Conservation (phyloP, 2,113 vertebrate species). For the Balaeniceps rex region DNA sequence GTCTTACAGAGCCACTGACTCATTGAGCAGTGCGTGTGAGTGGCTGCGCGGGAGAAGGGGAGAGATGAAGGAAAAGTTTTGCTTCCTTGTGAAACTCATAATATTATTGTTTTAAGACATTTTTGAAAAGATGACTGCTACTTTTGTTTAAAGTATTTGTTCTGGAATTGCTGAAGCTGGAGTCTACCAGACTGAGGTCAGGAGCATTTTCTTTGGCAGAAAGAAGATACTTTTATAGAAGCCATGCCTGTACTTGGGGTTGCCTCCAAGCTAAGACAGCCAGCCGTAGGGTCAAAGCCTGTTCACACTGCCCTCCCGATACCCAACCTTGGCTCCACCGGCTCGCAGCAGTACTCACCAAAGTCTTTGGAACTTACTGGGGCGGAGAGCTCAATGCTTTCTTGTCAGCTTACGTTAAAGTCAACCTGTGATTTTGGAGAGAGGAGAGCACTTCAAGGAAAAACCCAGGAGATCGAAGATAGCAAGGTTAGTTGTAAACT, state of each 20-base stretch:
- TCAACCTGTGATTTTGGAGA: constrained; percentile 80
- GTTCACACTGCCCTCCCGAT: constrained; percentile 90
- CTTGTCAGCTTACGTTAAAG: constrained; percentile 87
- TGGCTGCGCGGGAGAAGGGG: constrained; percentile 65
- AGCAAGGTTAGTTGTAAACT: constrained; percentile 88
- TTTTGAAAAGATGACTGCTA: constrained; percentile 66
- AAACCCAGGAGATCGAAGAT: constrained; percentile 83
- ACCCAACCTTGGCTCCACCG: constrained; percentile 77
- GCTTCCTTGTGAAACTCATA: constrained; percentile 48
- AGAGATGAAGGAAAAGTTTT: constrained; percentile 61
- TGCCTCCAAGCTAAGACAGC: constrained; percentile 91
- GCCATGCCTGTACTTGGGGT: constrained; percentile 96
- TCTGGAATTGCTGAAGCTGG: constrained; percentile 74
- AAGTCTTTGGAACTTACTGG: constrained; percentile 77
- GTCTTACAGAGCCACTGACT: constrained; percentile 77
- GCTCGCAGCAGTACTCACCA: constrained; percentile 74
- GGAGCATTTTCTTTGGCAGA: constrained; percentile 80
- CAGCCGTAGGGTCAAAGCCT: constrained; percentile 85
- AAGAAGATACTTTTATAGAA: constrained; percentile 73
- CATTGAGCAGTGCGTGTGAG: constrained; percentile 63
- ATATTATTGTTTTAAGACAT: constrained; percentile 41
- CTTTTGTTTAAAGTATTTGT: constrained; percentile 74
- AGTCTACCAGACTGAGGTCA: constrained; percentile 76
- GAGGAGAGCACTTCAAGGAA: constrained; percentile 70
- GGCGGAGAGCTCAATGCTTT: constrained; percentile 69